phyloP scores from a whole-genome alignment of 1,140 invertebrate species.

The Conus ventricosus region DNA sequence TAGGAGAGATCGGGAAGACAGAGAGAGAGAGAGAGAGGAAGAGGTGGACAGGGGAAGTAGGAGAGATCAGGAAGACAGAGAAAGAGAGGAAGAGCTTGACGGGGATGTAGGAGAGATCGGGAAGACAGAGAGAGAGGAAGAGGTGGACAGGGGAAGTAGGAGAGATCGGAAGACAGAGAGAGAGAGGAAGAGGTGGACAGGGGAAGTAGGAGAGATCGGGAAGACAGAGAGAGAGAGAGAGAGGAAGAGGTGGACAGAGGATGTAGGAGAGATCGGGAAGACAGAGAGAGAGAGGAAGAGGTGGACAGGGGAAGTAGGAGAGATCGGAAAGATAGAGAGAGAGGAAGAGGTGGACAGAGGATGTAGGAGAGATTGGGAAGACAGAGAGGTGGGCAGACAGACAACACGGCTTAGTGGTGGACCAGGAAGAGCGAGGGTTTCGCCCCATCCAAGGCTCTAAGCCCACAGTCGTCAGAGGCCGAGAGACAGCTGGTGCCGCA shows the following conservation, averaged over 20 bases:
- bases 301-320: too few relatives aligned
- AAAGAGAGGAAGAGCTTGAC: not conserved
- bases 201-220: not conserved
- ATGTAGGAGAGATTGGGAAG: not conserved
- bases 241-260: too few relatives aligned
- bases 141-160: not conserved
- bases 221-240: too few relatives aligned
- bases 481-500: too few relatives aligned
- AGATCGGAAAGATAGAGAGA: too few relatives aligned
- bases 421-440: too few relatives aligned
- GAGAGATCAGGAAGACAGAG: not conserved
- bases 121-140: not conserved
- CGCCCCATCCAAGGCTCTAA: too few relatives aligned
- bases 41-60: not conserved
- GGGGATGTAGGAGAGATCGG: not conserved
- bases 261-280: too few relatives aligned
- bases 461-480: too few relatives aligned
- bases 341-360: not conserved
- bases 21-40: slow-evolving; percentile 12
- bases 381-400: too few relatives aligned
- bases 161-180: not conserved
- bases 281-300: too few relatives aligned
- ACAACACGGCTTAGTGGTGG: too few relatives aligned
- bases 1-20: not conserved
- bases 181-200: not conserved